Evolutionary conservation across 2,888 invertebrate species (phyloP).

Genomic region (Allacma fusca): DNA sequence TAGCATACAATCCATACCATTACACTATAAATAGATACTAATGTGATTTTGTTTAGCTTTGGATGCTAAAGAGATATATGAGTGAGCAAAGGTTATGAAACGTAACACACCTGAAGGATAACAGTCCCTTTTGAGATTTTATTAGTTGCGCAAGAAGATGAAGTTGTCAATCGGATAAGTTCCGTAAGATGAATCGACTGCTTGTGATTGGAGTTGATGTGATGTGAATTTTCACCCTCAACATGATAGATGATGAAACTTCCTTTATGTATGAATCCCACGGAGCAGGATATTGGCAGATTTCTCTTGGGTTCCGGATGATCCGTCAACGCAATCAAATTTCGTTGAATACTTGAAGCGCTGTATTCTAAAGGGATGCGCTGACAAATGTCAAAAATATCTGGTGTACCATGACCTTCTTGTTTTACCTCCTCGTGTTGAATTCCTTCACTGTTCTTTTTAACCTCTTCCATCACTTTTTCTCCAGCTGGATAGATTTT

Average conservation of each 20-base stretch:
- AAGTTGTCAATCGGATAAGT: constrained; percentile 27
- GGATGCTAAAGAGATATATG: too few species aligned
- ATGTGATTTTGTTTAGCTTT: too few species aligned
- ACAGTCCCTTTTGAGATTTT: constrained; percentile 43
- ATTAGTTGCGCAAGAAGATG: constrained; percentile 19
- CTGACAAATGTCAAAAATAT: constrained; percentile 27
- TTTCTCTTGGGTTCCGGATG: constrained; percentile 33
- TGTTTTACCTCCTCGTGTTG: constrained; percentile 11
- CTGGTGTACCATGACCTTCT: constrained; percentile 8
- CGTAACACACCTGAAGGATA: constrained; percentile 40
- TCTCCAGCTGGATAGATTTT: background rate
- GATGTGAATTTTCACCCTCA: constrained; percentile 39
- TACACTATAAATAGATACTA: too few species aligned
- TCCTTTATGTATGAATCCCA: constrained; percentile 49
- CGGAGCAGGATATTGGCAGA: constrained; percentile 31
- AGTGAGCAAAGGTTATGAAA: too few species aligned
- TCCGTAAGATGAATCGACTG: constrained; percentile 40
- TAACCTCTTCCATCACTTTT: constrained; percentile 9
- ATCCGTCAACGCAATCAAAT: constrained; percentile 29
- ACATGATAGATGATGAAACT: constrained; percentile 45
- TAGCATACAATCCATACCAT: too few species aligned
- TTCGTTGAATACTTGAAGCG: constrained; percentile 44
- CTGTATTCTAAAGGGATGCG: constrained; percentile 42
- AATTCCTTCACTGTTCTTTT: constrained; percentile 16
- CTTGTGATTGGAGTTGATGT: constrained; percentile 34